Evolutionary conservation across 2,113 vertebrate species (phyloP).

Genomic region (Kryptolebias marmoratus): DNA sequence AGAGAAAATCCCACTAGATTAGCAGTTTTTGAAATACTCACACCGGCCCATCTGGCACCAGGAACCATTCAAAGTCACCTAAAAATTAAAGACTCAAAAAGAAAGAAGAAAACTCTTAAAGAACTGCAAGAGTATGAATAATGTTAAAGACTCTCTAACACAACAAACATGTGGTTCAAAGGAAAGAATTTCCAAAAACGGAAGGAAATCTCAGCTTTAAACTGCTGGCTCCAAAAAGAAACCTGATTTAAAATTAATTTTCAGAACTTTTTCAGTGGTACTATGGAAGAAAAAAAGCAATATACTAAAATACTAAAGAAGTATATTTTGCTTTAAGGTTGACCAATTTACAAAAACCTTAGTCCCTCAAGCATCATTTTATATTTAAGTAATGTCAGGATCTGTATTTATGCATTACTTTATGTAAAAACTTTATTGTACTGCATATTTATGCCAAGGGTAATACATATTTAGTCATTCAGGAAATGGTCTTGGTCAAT

Average conservation of each 20-base stretch:
- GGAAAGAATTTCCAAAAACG: not conserved
- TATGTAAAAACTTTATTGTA: conserved; percentile 11
- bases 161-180: not conserved
- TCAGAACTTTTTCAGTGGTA: not conserved
- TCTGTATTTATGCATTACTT: not conserved
- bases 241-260: not conserved
- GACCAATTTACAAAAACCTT: not conserved
- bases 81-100: not conserved
- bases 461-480: conserved; percentile 37
- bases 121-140: not conserved
- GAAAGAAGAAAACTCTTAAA: not conserved
- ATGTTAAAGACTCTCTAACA: not conserved
- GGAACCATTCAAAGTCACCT: not conserved
- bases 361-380: not conserved
- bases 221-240: not conserved
- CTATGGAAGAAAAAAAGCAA: not conserved
- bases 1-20: not conserved
- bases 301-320: not conserved
- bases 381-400: not conserved
- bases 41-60: too few relatives aligned
- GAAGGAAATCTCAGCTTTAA: not conserved
- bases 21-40: too few relatives aligned
- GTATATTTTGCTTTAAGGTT: not conserved
- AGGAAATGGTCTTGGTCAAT: conserved; percentile 68
- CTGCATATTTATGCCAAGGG: conserved; percentile 11